Evolutionary conservation across 2,797 vertebrate species (phyloP).

Genomic region (Phrynocephalus guinanensis): DNA sequence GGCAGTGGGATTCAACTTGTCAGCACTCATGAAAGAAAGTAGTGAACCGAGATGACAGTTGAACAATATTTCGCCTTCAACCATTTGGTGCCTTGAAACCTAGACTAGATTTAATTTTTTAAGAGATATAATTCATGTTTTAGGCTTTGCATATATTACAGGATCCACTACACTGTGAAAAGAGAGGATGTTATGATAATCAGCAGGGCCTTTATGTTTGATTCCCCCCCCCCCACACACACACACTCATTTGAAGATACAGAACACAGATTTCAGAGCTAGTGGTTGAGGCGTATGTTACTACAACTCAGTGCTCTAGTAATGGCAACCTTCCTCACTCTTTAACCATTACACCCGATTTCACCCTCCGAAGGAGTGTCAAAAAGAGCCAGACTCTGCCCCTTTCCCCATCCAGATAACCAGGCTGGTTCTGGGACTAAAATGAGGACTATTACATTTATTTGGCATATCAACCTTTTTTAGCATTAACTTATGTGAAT

Average conservation of each 20-base stretch:
- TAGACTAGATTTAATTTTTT: background rate
- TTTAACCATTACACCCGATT: background rate
- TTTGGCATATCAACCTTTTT: constrained; percentile 34
- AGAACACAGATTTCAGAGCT: background rate
- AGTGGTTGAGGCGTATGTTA: background rate
- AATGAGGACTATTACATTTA: background rate
- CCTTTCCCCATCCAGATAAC: background rate
- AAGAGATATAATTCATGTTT: background rate
- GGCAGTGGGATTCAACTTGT: background rate
- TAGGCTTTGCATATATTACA: background rate
- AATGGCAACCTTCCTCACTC: background rate
- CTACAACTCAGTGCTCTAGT: background rate
- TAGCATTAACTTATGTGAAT: constrained; percentile 38
- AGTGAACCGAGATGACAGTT: constrained; percentile 24
- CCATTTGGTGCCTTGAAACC: constrained; percentile 15
- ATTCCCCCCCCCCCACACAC: background rate
- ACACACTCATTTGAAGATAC: background rate
- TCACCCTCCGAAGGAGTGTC: background rate
- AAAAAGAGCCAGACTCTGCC: background rate
- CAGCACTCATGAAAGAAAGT: constrained; percentile 29
- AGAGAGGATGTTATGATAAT: background rate
- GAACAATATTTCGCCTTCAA: constrained; percentile 24
- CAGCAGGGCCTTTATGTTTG: background rate
- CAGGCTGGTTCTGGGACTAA: background rate
- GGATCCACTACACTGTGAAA: background rate